Percentiles rank a stretch among this genome's conserved stretches.
Conservation (phyloP, 1,140 invertebrate species). For the Metopolophium dirhodum region DNA sequence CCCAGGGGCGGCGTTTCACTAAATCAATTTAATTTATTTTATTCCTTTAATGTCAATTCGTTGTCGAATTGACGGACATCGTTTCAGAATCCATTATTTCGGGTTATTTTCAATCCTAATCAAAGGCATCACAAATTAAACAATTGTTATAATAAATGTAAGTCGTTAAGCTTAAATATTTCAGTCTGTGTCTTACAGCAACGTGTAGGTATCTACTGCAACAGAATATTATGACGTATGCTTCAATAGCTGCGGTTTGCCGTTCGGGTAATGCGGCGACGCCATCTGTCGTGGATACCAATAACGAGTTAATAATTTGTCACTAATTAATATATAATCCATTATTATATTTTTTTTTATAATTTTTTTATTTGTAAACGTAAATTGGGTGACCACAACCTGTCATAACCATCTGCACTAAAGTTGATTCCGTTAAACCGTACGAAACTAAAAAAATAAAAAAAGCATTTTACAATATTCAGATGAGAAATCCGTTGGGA, state of each 20-base stretch:
- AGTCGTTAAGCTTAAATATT: not conserved
- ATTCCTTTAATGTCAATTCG: not conserved
- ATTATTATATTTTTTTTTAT: not conserved
- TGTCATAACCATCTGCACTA: not conserved
- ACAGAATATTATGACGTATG: not conserved
- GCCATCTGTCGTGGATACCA: not conserved
- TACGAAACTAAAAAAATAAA: not conserved
- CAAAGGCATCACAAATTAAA: not conserved
- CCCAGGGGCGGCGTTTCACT: not conserved
- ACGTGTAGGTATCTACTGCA: not conserved
- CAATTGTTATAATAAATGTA: not conserved
- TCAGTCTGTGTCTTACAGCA: not conserved
- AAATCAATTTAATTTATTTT: not conserved
- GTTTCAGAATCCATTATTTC: too few relatives aligned
- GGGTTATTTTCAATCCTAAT: not conserved
- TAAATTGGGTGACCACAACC: not conserved
- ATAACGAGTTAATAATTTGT: not conserved
- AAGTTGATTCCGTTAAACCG: not conserved
- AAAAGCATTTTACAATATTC: too few relatives aligned
- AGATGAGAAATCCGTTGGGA: too few relatives aligned
- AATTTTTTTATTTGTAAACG: not conserved
- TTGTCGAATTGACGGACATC: not conserved
- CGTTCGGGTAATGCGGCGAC: not conserved
- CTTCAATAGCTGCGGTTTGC: not conserved
- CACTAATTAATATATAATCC: not conserved